Base-by-base conservation (phyloP, 2,113 vertebrate species). In the Daubentonia madagascariensis region DNA sequence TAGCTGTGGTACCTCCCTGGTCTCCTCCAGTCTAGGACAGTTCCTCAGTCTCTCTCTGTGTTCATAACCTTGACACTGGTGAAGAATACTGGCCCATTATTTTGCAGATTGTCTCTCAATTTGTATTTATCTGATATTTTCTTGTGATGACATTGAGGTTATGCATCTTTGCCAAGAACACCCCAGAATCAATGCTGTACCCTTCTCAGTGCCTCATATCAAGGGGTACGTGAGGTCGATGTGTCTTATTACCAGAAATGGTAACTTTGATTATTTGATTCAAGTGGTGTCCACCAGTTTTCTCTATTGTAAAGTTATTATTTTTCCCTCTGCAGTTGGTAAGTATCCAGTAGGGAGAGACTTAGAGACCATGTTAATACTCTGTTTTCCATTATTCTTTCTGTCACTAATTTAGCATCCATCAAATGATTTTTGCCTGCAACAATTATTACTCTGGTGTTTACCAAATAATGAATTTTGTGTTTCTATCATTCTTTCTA, bases 181-280 rank as follows among this genome's bases (percentile, higher is more conserved):
- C 37, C 43, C 13, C 40, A 0, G 48, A 45, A 8, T 48, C 57
- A 52, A 37, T 1, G 48, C 65, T n/a, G 8, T 20, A 20, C 20
- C 50, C 13, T 50, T 50, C 22, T 40, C 61, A 4, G 8, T 14
- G 8, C 9, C 0, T 20, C 2, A 0, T 9, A 10, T 3, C 40
- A 2, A 2, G 7, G 16, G 17, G 9, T 9, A 12, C 61, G 0
- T 0, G 28, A 83, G 37, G 22, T 30, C 22, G 10, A 0, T 0
- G 3, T 0, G 9, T 68, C 40, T 25, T 4, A 2, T 10, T 13
- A 17, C 18, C 28, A 5, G n/a, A 17, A 3, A 20, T 0, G 67
- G 54, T 22, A 30, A 48, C 75, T 59, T 50, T 4, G 45, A 11
- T 54, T 68, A 68, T n/a, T 65, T 45, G 40, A 9, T 73, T 20